Base-by-base conservation (phyloP, 2,888 invertebrate genomes). In the Cephus sareptanus region DNA sequence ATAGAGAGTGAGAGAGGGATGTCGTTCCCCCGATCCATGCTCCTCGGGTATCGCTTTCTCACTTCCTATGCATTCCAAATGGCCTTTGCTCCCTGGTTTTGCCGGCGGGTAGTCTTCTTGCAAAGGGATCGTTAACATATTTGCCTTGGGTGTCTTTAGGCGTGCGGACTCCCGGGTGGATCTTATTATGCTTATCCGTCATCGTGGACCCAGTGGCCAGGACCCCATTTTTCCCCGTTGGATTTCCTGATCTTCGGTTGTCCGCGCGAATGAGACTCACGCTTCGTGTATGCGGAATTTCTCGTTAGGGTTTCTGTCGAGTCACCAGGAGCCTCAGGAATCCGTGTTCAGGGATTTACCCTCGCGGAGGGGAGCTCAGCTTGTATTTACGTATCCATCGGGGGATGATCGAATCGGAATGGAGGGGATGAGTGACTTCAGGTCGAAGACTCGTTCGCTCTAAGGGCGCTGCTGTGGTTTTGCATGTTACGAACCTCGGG, bases 61-160 rank as follows among this genome's bases (percentile, higher is more conserved):
- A 69, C 87, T 86, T 31, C 9, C 34, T 89, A 89, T 89, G 86
- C 89, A 89, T 90, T 90, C 89, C 88, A 83, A 83, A 85, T 89
- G 89, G 87, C 89, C 88, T 88, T 88, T 88, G 87, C 88, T 88
- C 85, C 79, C 75, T 33, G 56, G 56, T 56, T 23, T 56, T 56
- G 56, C 56, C 56, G 56, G 56, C 56, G 56, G 56, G 56, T 56
- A 56, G 56, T 9, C 56, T 56, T 2, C 56, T 56, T 56, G 56
- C 56, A 56, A 56, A 56, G 56, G 56, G 56, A 56, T 56, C 56
- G 56, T 56, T 56, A 56, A 56, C 56, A 56, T 56, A 56, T 56
- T 56, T 56, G 56, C 56, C 56, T 56, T 23, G 56, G 23, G 23
- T 56, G 56, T 56, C 56, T 56, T 56, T 23, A 56, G 56, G 23